Base-by-base conservation (phyloP, 2,113 vertebrate species). In the Tamias sibiricus region DNA sequence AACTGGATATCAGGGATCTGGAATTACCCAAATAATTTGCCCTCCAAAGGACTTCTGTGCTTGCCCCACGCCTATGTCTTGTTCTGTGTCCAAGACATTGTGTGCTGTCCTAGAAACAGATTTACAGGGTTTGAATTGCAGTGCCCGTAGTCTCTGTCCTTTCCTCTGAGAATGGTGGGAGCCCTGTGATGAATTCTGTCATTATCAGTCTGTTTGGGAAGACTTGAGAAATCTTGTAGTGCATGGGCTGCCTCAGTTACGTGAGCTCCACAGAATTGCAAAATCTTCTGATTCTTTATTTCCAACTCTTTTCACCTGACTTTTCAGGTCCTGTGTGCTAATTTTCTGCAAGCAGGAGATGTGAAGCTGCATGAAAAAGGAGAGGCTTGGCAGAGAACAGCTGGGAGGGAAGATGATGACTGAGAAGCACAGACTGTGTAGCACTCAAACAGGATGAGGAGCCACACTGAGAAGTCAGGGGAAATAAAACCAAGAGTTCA, bases 401-500 rank as follows among this genome's bases (percentile, higher is more conserved):
- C 32, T 74, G 30, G 4, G 30, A 71, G 64, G 68, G n/a, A 91
- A 74, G 37, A 35, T 52, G 37, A 35, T 52, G 57, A 71, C 12
- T 42, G 9, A 94, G 59, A 79, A 68, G 12, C 42, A 7, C 1
- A 90, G 64, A 26, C 57, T 28, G 69, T 30, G 57, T 57, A 71
- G 37, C 85, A 95, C 7, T 91, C 57, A 44, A 20, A 19, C 57
- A 86, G 30, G 30, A 57, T 93, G 40, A 77, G 26, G 69, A 94
- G 87, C 76, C 30, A 28, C 8, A 83, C 69, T 57, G 74, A 97
- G 75, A 91, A 89, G n/a, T 54, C 54, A 54, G 13, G 35, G 47
- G 6, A 76, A 24, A 94, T 30, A 92, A 97, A 93, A 87, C 35
- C 19, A 77, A 37, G 20, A 77, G 77, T 77, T 82, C 5, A 52